Evolutionary conservation across 2,113 vertebrate genomes (phyloP), one percentile per base, ranked within the genome.

Genomic region (Artemisiospiza belli): DNA sequence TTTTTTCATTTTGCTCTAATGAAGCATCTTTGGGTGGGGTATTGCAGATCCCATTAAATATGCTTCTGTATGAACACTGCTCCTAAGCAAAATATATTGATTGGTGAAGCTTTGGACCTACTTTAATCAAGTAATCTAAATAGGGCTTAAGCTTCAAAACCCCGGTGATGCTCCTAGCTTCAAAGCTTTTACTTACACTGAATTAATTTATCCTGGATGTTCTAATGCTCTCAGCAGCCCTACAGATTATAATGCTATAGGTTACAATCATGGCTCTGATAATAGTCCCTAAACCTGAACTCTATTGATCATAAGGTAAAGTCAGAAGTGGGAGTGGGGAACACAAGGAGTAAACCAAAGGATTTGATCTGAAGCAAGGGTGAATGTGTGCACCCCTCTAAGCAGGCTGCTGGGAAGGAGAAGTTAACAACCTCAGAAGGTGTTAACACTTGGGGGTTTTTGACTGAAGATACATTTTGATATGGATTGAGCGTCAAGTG

Each of bases 121-220:
- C 98, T 98, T 98, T 98, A 98, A 98, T 98, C 97, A 97, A 98
- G 97, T 97, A 97, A 97, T 98, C 97, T 98, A 98, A 98, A 98
- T 89, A 97, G 95, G 84, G 95, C 95, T 98, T 98, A 97, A 97
- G 97, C 97, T 97, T 98, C 97, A 97, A 98, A 98, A 97, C 96
- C 96, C 27, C 90, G 93, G 94, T 92, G 90, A 96, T 97, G 94
- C 92, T 95, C 84, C 94, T 58, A 54, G 97, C 97, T 97, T 98
- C 98, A 97, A 98, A 98, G 97, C 84, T 86, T 97, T 97, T 96
- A 97, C 97, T 97, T 97, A 95, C 70, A 94, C 95, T 95, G 98
- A 97, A 98, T 98, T 98, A 98, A 98, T 98, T 98, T 97, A 92
- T 94, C 94, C 69, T 61, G 86, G 86, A 97, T 96, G 89, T 89